Conservation (phyloP, 37 sponge, comb jelly and placozoan species). For the Ianthella basta region DNA sequence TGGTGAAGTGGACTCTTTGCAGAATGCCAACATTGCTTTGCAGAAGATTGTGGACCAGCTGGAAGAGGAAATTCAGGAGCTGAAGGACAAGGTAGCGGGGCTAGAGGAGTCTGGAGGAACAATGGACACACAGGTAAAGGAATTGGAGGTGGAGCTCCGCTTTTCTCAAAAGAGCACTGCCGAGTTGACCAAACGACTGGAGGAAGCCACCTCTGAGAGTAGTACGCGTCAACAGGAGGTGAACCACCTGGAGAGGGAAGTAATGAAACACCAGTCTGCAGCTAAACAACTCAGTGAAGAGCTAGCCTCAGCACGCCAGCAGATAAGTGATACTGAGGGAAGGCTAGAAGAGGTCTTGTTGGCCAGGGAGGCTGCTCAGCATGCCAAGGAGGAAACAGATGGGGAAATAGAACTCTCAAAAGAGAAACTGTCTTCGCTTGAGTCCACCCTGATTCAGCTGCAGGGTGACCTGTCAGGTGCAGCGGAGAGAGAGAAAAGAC, state of each 20-base stretch:
- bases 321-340: background rate
- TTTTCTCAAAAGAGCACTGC: background rate
- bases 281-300: background rate
- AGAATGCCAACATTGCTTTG: conserved; percentile 1
- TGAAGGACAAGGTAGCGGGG: background rate
- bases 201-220: background rate
- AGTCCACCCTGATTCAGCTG: conserved; percentile 32
- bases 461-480: conserved; percentile 34
- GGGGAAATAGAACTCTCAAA: conserved; percentile 16
- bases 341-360: background rate
- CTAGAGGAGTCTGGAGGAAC: background rate
- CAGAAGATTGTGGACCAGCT: conserved; percentile 13
- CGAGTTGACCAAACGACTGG: background rate
- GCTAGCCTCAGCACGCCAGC: background rate
- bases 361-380: background rate
- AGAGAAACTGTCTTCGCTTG: conserved; percentile 34
- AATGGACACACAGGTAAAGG: background rate
- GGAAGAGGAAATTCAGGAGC: background rate
- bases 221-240: background rate
- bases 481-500: background rate
- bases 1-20: background rate
- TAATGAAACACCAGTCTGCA: background rate
- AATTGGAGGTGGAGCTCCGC: conserved; percentile 5
- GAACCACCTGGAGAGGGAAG: background rate
- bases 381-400: background rate